These are phyloP conservation scores for Megaceryle maxima DNA, from an alignment of 2,113 vertebrate species.

Conservation along the genomic window DNA sequence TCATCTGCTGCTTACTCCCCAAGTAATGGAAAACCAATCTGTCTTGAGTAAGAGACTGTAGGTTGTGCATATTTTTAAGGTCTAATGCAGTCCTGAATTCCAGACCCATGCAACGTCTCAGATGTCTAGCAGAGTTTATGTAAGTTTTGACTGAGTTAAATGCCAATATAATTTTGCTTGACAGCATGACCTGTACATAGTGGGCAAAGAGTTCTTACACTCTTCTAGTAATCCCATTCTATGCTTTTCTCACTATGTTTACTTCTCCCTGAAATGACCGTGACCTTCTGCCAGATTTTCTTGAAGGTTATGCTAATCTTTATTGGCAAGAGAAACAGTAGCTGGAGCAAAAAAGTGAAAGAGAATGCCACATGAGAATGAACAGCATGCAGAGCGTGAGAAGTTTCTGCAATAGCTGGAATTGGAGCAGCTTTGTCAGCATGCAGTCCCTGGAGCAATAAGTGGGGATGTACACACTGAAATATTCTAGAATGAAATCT, in stretches of 20 bases:
- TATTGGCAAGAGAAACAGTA: constrained; percentile 65
- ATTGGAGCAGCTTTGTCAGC: constrained; percentile 54
- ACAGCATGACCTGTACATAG: neutral
- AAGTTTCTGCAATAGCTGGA: constrained; percentile 62
- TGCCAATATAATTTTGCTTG: neutral
- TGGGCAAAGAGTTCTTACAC: neutral
- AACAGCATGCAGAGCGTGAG: constrained; percentile 59
- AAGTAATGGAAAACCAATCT: neutral
- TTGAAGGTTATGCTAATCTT: constrained; percentile 68
- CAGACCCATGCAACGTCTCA: neutral
- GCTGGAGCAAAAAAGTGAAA: constrained; percentile 62
- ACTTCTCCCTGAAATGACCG: constrained; percentile 47
- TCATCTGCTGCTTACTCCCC: neutral
- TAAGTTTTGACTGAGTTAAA: constrained; percentile 29
- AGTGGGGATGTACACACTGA: neutral
- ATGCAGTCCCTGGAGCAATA: neutral
- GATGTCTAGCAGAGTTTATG: neutral
- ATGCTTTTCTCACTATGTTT: constrained; percentile 42
- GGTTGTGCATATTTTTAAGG: constrained; percentile 9
- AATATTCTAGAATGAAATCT: neutral
- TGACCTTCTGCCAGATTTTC: constrained; percentile 67
- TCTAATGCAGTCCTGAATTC: neutral
- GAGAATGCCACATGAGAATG: constrained; percentile 65
- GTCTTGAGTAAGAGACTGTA: neutral
- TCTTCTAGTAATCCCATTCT: constrained; percentile 27